A percentile compares a stretch with the other conserved stretches of the same genome.
These are phyloP conservation scores for Poecilia gillii DNA, from an alignment of 2,797 vertebrate genomes.

Conservation along the genomic window DNA sequence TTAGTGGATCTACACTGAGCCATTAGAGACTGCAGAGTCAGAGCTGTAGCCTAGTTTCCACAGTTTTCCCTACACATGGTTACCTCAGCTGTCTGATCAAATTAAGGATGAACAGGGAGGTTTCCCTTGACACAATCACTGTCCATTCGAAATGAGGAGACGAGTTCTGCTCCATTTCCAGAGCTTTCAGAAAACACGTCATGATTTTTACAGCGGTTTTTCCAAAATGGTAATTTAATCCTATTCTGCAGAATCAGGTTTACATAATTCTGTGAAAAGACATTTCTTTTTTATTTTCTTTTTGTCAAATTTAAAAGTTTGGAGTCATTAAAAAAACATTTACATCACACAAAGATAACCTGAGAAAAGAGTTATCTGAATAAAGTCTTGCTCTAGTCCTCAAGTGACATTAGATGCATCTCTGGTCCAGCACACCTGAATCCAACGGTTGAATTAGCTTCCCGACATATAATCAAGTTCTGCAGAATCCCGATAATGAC, in stretches of 20 bases:
- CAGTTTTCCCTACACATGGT: conserved; percentile 25
- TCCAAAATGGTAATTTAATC: neutral
- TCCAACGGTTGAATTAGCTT: neutral
- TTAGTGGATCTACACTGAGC: conserved; percentile 35
- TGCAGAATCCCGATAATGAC: neutral
- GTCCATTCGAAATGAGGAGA: conserved; percentile 7
- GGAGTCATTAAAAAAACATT: neutral
- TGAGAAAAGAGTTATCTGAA: neutral
- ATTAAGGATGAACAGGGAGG: conserved; percentile 27
- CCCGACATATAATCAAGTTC: neutral
- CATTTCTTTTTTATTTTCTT: neutral
- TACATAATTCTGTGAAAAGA: neutral
- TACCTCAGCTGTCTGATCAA: conserved; percentile 32
- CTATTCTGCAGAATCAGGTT: neutral
- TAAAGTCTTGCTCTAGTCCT: neutral
- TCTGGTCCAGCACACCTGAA: neutral
- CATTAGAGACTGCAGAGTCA: conserved; percentile 37
- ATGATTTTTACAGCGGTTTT: neutral
- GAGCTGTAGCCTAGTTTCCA: conserved; percentile 60
- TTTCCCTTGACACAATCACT: conserved; percentile 20
- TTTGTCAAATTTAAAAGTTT: neutral
- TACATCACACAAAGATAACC: neutral
- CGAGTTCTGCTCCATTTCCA: neutral
- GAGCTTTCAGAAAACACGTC: neutral
- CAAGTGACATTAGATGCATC: neutral